phyloP scores from a whole-genome alignment of 2,888 invertebrate species.

The Sinopyrophorus schimmeli region DNA sequence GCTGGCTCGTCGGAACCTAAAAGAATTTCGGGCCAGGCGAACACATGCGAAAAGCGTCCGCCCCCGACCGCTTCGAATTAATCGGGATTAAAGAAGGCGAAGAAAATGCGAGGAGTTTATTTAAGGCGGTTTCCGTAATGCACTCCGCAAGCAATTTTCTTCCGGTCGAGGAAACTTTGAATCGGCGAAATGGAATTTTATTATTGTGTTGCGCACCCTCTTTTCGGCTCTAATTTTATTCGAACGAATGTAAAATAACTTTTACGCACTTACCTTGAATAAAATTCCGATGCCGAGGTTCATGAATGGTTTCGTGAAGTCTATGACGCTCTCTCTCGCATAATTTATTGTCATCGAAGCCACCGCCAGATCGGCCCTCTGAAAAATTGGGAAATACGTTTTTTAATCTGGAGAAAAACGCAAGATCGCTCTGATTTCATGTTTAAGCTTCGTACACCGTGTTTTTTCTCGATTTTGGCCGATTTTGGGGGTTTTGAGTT shows the following conservation, averaged over 20 bases:
- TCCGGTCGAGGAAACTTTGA: constrained; percentile 21
- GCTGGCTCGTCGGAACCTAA: constrained; percentile 87
- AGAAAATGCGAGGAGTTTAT: constrained; percentile 14
- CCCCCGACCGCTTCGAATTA: constrained; percentile 11
- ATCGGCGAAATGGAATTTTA: constrained; percentile 22
- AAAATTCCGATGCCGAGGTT: constrained; percentile 95
- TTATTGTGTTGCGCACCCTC: constrained; percentile 18
- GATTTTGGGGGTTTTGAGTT: too few relatives aligned
- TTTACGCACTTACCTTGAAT: constrained; percentile 72
- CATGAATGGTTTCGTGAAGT: constrained; percentile 98
- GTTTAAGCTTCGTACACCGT: too few relatives aligned
- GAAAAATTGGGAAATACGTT: too few relatives aligned
- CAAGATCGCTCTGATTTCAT: too few relatives aligned
- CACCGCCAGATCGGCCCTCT: constrained; percentile 95
- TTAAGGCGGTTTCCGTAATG: too few relatives aligned
- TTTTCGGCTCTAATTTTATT: constrained; percentile 16
- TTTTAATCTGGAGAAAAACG: too few relatives aligned
- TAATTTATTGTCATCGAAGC: constrained; percentile 98
- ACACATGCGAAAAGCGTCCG: background rate
- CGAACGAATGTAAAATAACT: constrained; percentile 43
- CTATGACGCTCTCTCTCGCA: constrained; percentile 91
- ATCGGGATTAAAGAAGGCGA: constrained; percentile 3
- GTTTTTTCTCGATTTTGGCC: too few relatives aligned
- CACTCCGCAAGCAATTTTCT: constrained; percentile 22
- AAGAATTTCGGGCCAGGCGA: constrained; percentile 28